Evolutionary conservation across 2,113 vertebrate genomes (phyloP), one percentile per base, ranked within the genome.

Genomic region (Rhinogobius similis): DNA sequence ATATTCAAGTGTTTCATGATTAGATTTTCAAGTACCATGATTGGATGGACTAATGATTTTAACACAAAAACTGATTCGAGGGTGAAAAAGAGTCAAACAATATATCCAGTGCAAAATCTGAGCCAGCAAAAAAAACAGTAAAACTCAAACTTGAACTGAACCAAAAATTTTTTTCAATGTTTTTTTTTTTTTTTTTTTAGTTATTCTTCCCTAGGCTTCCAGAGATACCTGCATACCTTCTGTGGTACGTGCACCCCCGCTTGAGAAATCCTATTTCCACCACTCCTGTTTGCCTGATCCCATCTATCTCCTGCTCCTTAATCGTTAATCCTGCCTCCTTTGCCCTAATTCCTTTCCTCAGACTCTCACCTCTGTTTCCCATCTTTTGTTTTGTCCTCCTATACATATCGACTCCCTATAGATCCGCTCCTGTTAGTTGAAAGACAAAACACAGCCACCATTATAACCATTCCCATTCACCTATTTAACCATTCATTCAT

Each of bases 361-460:
- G 27, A 48, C 7, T 52, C 5, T 44, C 36, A 38, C 62, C 62
- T 16, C 38, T 63, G 62, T 63, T 61, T 63, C 62, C 36, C 38
- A 21, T 43, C 62, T 63, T 43, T 63, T 24, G 20, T 63, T 63
- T 38, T 67, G 3, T 64, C 62, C n/a, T 65, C 38, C 70, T n/a
- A 44, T 9, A 32, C 27, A 55, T 4, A 66, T 63, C 52, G 48
- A 27, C 36, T 63, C 10, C 61, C 12, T 63, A 39, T 63, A 63
- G 21, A 39, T 43, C 21, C 1, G n/a, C 59, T 46, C 65, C 36
- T 6, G 32, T 43, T 53, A 58, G 65, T 14, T n/a, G 53, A 24
- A 78, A 76, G 24, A 67, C 32, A 70, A 72, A 38, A 62, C 59
- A 24, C 26, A 32, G 23, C 18, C 53, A 46, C 73, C 59, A 71